These are phyloP conservation scores for Paralichthys olivaceus DNA, from an alignment of 2,113 vertebrate genomes.

Conservation along the genomic window DNA sequence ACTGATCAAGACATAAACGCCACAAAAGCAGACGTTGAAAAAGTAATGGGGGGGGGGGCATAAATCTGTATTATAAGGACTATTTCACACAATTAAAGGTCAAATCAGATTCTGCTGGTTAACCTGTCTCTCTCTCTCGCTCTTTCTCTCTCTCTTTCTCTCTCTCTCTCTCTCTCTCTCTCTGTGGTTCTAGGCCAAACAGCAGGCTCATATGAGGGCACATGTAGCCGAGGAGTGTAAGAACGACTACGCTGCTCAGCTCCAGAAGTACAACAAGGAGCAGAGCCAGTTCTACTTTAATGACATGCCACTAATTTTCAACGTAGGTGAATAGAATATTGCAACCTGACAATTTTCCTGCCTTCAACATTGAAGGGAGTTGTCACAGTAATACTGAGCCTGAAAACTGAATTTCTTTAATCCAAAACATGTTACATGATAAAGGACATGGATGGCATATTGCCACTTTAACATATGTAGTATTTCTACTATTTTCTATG, in stretches of 20 bases:
- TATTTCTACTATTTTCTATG: too few relatives aligned
- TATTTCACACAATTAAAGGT: background rate
- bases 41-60: slow-evolving; percentile 72
- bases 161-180: slow-evolving; percentile 13
- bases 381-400: background rate
- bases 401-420: too few relatives aligned
- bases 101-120: background rate
- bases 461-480: too few relatives aligned
- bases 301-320: slow-evolving; percentile 90
- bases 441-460: too few relatives aligned
- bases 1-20: slow-evolving; percentile 91
- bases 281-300: slow-evolving; percentile 90
- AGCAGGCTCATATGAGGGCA: slow-evolving; percentile 87
- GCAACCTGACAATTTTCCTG: background rate
- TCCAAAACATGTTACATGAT: too few relatives aligned
- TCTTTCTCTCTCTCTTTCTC: background rate
- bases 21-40: slow-evolving; percentile 93
- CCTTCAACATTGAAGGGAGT: background rate
- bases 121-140: slow-evolving; percentile 23
- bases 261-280: slow-evolving; percentile 91
- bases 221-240: slow-evolving; percentile 91
- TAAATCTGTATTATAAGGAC: background rate
- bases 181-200: slow-evolving; percentile 84
- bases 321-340: slow-evolving; percentile 78
- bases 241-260: slow-evolving; percentile 89